Evolutionary conservation across 2,888 invertebrate genomes (phyloP), one percentile per base, ranked within the genome.

Genomic region (Ennomos erosarius): DNA sequence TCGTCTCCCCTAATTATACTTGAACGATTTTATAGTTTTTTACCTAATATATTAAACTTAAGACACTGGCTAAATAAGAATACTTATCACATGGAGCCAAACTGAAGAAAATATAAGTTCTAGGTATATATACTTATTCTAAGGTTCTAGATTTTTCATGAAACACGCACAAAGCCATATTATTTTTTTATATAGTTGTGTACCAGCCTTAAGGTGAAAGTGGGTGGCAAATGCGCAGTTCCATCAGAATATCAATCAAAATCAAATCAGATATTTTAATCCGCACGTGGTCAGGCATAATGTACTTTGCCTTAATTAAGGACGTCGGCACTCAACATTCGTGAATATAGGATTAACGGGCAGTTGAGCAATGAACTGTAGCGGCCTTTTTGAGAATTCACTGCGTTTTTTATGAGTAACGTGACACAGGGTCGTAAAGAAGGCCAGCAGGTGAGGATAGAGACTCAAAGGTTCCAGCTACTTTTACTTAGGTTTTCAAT

Each of bases 211-310:
- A 55, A 45, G 26, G 49, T 36, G 46, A 55, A 55, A 51, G 40
- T 42, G 34, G 49, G 11, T 54, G 46, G 59, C 55, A 76, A 79
- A 76, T 78, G 77, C 71, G 62, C 71, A 59, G 75, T 82, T 80
- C 81, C 81, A 78, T 82, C 77, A 75, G 76, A 78, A 75, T 79
- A 87, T 88, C 86, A 86, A 88, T 90, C 88, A 88, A 87, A 81
- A 85, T 88, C 84, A 82, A 79, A 85, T 82, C 79, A 69, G 74
- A 81, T 81, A 73, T 84, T 83, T 80, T 85, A 86, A 87, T 84
- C 82, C 82, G 72, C 71, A 13, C 35, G 46, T 51, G 43, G 37
- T 43, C 59, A 39, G 12, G n/a, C 51, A 51, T 43, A 40, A 44
- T 44, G 46, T 38, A 48, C 51, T 52, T 55, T 55, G 51, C 82